Evolutionary conservation across 2,113 vertebrate species (phyloP).

Genomic region (Hirundichthys speculiger): DNA sequence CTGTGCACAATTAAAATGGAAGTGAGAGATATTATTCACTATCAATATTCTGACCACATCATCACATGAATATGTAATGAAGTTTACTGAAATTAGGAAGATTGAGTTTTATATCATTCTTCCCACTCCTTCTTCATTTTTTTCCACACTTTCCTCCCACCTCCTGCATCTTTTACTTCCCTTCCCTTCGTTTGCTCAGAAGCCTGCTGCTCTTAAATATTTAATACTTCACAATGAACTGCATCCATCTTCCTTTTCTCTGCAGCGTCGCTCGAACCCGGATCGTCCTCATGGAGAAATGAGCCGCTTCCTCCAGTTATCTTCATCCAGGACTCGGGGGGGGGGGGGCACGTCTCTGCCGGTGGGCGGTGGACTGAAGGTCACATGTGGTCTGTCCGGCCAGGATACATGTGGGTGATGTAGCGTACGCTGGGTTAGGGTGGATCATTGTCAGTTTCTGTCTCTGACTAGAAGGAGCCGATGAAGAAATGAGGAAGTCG

Average conservation of each 20-base stretch:
- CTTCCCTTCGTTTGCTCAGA: conserved; percentile 7
- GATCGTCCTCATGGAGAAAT: conserved; percentile 1
- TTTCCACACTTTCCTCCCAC: conserved; percentile 42
- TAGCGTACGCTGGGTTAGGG: too few species aligned
- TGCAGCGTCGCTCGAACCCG: not conserved
- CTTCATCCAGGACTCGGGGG: conserved; percentile 18
- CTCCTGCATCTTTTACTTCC: conserved; percentile 22
- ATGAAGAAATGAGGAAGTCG: too few species aligned
- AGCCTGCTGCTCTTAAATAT: conserved; percentile 66
- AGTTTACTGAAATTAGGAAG: conserved; percentile 52
- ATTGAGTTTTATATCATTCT: conserved; percentile 46
- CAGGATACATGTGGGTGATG: too few species aligned
- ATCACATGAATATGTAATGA: conserved; percentile 69
- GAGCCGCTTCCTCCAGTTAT: not conserved
- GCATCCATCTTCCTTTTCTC: conserved; percentile 28
- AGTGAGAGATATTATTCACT: conserved; percentile 56
- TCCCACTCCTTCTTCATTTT: conserved; percentile 42
- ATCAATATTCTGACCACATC: conserved; percentile 24
- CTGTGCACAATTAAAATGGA: conserved; percentile 53
- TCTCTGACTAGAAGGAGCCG: too few species aligned
- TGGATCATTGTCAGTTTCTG: too few species aligned
- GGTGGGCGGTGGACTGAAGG: conserved; percentile 25
- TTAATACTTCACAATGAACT: conserved; percentile 57
- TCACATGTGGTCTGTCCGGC: conserved; percentile 27
- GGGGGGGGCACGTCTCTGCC: conserved; percentile 17